Evolutionary conservation across 2,113 vertebrate genomes (phyloP).

Genomic region (Thamnaconus septentrionalis): DNA sequence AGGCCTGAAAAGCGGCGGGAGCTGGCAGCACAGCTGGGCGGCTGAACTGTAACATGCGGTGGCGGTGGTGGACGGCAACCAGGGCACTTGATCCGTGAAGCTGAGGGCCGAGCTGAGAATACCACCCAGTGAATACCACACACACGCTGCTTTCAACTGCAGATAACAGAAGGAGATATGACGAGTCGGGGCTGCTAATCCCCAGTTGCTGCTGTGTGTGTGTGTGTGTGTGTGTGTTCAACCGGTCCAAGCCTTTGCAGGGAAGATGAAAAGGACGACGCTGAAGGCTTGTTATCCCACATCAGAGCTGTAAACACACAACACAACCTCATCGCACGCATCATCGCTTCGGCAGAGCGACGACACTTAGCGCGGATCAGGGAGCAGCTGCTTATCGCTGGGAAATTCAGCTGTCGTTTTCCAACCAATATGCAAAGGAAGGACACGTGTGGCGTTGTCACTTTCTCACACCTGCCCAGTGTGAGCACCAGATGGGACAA

Average conservation of each 20-base stretch:
- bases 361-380: not conserved
- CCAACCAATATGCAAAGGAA: too few species aligned
- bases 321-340: not conserved
- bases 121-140: constrained; percentile 76
- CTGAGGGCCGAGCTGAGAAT: constrained; percentile 50
- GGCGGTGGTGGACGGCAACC: constrained; percentile 61
- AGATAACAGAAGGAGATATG: constrained; percentile 62
- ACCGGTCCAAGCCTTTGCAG: constrained; percentile 26
- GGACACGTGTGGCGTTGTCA: too few species aligned
- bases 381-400: too few species aligned
- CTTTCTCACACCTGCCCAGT: too few species aligned
- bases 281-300: constrained; percentile 33
- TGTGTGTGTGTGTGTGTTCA: constrained; percentile 28
- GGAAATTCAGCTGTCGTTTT: too few species aligned
- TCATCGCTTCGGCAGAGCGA: not conserved
- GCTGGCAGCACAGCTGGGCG: constrained; percentile 42
- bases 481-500: too few species aligned
- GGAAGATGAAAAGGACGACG: constrained; percentile 8
- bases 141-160: constrained; percentile 54
- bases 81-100: constrained; percentile 69
- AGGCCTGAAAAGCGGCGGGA: constrained; percentile 52
- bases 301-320: constrained; percentile 10
- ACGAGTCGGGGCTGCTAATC: constrained; percentile 27
- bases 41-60: constrained; percentile 46
- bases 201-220: constrained; percentile 24